Conservation (phyloP, 2,888 invertebrate species). For the Ectemnius lituratus region DNA sequence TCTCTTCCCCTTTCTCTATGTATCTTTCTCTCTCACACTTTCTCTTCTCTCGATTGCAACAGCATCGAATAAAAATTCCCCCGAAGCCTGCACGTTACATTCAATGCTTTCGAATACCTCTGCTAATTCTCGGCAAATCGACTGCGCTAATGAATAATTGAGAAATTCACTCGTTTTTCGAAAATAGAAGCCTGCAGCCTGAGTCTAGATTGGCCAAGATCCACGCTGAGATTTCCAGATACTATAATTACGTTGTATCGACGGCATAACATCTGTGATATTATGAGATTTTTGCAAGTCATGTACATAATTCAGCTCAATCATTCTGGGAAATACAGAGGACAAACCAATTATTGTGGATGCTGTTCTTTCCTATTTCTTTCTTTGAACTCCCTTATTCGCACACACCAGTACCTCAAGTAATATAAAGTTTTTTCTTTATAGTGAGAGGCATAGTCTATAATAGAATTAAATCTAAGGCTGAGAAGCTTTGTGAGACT, state of each 20-base stretch:
- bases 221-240: too few relatives aligned
- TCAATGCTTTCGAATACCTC: constrained; percentile 4
- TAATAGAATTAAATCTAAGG: constrained; percentile 57
- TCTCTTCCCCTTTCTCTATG: constrained; percentile 20
- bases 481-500: constrained; percentile 56
- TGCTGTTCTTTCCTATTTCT: neutral
- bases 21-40: neutral
- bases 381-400: too few relatives aligned
- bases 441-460: constrained; percentile 62
- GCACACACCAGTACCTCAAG: neutral
- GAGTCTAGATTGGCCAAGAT: too few relatives aligned
- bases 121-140: neutral
- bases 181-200: neutral
- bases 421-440: constrained; percentile 35
- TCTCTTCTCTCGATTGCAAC: constrained; percentile 11
- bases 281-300: neutral
- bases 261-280: too few relatives aligned
- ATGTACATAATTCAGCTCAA: neutral
- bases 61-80: constrained; percentile 41
- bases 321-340: neutral
- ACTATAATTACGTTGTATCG: too few relatives aligned
- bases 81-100: constrained; percentile 26
- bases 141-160: neutral
- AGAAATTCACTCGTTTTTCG: neutral
- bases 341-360: neutral